Evolutionary conservation across 1,140 invertebrate species (phyloP).

Genomic region (Bathynomus jamesi): DNA sequence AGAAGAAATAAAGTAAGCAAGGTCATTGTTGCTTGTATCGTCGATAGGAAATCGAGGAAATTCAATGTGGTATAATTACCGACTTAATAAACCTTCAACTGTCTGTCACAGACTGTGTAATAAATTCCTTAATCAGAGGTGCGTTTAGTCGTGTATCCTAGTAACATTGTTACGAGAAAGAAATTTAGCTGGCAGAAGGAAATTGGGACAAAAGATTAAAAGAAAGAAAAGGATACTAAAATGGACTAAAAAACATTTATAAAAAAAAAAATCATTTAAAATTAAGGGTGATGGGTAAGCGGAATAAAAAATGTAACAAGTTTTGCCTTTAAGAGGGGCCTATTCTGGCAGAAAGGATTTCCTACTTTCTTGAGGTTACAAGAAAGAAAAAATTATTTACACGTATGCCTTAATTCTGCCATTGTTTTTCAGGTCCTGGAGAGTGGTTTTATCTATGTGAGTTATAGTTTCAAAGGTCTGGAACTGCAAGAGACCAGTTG

Average conservation of each 20-base stretch:
- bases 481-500: constrained; percentile 52
- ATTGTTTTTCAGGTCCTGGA: constrained; percentile 43
- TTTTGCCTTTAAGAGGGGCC: too few species aligned
- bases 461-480: constrained; percentile 46
- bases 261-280: not conserved
- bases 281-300: too few species aligned
- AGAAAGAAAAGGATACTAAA: not conserved
- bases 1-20: not conserved
- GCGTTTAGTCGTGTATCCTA: not conserved
- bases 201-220: too few species aligned
- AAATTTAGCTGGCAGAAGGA: too few species aligned
- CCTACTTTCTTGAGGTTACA: too few species aligned
- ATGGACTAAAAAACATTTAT: not conserved
- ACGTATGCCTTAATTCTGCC: too few species aligned
- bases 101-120: not conserved
- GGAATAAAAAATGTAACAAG: too few species aligned
- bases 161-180: too few species aligned
- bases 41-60: not conserved
- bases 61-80: not conserved
- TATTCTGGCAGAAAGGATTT: too few species aligned
- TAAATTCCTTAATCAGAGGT: not conserved
- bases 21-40: not conserved
- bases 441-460: constrained; percentile 43
- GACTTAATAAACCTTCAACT: not conserved
- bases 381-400: too few species aligned